Percentiles rank a stretch among this genome's conserved stretches.
phyloP scores from a whole-genome alignment of 2,113 vertebrate genomes.

The Clinocottus analis region DNA sequence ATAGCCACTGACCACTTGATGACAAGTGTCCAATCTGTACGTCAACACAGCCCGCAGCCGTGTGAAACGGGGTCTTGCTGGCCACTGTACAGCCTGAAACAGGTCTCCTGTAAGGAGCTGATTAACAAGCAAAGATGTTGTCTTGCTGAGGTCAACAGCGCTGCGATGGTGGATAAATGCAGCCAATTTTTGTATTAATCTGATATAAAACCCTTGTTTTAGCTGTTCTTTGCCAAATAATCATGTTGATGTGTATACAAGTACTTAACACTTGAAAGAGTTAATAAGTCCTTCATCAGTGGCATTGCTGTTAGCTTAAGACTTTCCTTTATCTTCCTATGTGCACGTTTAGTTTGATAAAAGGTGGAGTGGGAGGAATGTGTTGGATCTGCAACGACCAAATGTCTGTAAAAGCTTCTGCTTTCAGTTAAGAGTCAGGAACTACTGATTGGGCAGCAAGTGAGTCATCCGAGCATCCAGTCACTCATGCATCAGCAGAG shows the following conservation, averaged over 20 bases:
- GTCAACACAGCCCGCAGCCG: slow-evolving; percentile 34
- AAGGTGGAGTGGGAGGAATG: slow-evolving; percentile 6
- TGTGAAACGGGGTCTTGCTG: slow-evolving; percentile 39
- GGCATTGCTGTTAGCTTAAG: neutral
- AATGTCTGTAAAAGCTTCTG: slow-evolving; percentile 59
- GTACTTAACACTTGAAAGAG: slow-evolving; percentile 8
- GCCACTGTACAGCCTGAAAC: slow-evolving; percentile 41
- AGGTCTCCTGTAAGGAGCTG: slow-evolving; percentile 41
- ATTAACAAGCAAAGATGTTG: slow-evolving; percentile 59
- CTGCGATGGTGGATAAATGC: slow-evolving; percentile 20
- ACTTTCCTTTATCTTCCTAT: neutral
- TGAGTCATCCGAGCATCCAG: slow-evolving; percentile 76
- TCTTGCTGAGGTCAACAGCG: slow-evolving; percentile 51
- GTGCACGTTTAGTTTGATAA: slow-evolving; percentile 26
- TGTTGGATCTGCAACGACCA: slow-evolving; percentile 37
- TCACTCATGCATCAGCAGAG: slow-evolving; percentile 72
- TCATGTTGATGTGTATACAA: neutral
- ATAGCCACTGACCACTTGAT: slow-evolving; percentile 52
- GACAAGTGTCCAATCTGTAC: slow-evolving; percentile 46
- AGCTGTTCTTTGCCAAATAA: neutral
- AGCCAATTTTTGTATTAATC: slow-evolving; percentile 9
- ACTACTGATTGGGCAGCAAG: slow-evolving; percentile 73
- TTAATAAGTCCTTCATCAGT: neutral
- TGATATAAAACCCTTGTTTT: neutral
- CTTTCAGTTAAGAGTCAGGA: slow-evolving; percentile 52